A percentile compares a stretch with the other conserved stretches of the same genome.
Evolutionary conservation across 1,140 invertebrate species (phyloP).

Genomic region (Copidosoma floridanum): DNA sequence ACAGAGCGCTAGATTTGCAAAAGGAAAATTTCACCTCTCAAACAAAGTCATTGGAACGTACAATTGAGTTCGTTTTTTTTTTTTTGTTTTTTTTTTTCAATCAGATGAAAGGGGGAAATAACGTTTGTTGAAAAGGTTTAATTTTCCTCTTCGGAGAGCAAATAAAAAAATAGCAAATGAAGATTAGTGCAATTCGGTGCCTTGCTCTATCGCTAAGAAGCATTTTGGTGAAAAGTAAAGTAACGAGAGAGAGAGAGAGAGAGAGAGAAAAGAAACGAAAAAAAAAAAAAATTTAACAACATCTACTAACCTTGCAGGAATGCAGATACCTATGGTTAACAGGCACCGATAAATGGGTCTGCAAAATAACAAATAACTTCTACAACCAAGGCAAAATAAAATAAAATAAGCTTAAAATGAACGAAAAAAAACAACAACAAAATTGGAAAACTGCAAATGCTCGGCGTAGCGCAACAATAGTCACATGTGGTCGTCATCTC

Average conservation of each 20-base stretch:
- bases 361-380: slow-evolving; percentile 71
- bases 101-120: too few relatives aligned
- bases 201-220: slow-evolving; percentile 10
- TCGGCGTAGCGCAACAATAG: background rate
- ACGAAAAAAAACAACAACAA: slow-evolving; percentile 51
- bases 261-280: slow-evolving; percentile 36
- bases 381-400: slow-evolving; percentile 64
- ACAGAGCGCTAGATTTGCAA: too few relatives aligned
- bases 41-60: too few relatives aligned
- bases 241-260: too few relatives aligned
- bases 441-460: slow-evolving; percentile 11
- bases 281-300: slow-evolving; percentile 36
- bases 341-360: slow-evolving; percentile 85
- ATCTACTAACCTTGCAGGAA: slow-evolving; percentile 72
- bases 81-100: too few relatives aligned
- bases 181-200: slow-evolving; percentile 7
- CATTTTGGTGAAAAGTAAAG: too few relatives aligned
- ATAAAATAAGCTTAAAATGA: slow-evolving; percentile 53
- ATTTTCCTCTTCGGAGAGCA: too few relatives aligned
- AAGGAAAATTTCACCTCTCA: too few relatives aligned
- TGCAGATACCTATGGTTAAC: slow-evolving; percentile 80
- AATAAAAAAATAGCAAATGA: slow-evolving; percentile 2
- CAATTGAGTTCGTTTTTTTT: too few relatives aligned
- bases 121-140: too few relatives aligned
- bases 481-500: background rate